Evolutionary conservation across 2,797 vertebrate genomes (phyloP).

Genomic region (Anguilla megastoma): DNA sequence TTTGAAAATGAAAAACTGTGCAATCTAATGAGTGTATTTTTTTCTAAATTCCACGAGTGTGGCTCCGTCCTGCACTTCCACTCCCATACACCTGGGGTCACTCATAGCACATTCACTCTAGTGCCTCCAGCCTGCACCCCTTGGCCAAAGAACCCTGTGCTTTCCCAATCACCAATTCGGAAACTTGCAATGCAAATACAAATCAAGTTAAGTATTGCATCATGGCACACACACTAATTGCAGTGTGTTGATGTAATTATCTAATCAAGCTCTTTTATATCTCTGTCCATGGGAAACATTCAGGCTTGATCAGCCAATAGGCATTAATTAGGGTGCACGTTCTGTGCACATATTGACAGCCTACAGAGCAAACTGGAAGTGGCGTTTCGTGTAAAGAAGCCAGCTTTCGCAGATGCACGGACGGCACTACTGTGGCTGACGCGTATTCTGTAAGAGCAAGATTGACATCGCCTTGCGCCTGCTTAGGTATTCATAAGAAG

Average conservation of each 20-base stretch:
- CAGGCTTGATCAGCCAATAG: neutral
- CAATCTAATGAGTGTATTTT: neutral
- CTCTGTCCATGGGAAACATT: neutral
- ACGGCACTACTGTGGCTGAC: neutral
- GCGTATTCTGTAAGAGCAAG: constrained; percentile 11
- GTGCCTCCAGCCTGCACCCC: constrained; percentile 1
- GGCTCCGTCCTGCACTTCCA: constrained; percentile 29
- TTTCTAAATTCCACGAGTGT: neutral
- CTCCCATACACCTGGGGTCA: constrained; percentile 55
- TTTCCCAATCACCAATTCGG: neutral
- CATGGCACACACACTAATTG: neutral
- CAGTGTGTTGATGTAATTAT: neutral
- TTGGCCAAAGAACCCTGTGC: neutral
- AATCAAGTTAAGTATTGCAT: neutral
- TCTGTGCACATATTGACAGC: neutral
- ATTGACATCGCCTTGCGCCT: constrained; percentile 27
- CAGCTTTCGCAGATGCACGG: neutral
- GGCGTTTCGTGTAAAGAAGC: neutral
- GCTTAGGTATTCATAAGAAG: constrained; percentile 50
- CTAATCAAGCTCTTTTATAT: neutral
- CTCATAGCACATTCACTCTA: constrained; percentile 48
- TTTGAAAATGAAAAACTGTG: neutral
- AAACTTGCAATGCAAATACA: neutral
- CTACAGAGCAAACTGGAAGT: neutral
- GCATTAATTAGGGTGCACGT: neutral